These are phyloP conservation scores for Dioctria linearis DNA, from an alignment of 2,888 invertebrate species.

Conservation along the genomic window DNA sequence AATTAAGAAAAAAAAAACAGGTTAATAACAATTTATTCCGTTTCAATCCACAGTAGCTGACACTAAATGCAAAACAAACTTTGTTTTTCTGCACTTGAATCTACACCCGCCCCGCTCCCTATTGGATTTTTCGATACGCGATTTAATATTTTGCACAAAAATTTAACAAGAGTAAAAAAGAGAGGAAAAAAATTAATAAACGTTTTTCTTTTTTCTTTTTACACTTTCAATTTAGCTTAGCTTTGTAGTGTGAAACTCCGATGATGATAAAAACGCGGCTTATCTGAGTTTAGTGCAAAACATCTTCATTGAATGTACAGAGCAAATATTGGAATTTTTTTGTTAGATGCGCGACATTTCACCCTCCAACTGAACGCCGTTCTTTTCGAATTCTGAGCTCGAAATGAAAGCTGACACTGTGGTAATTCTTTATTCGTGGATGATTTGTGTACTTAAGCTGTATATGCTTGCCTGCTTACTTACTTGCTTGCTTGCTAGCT, in stretches of 20 bases:
- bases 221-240: slow-evolving; percentile 17
- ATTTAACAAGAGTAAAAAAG: too few relatives aligned
- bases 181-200: not conserved
- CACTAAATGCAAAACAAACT: too few relatives aligned
- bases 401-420: slow-evolving; percentile 10
- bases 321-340: slow-evolving; percentile 20
- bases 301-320: slow-evolving; percentile 19
- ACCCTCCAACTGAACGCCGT: slow-evolving; percentile 16
- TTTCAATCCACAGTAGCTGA: too few relatives aligned
- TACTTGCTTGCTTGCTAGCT: not conserved
- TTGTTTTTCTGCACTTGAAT: too few relatives aligned
- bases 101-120: too few relatives aligned
- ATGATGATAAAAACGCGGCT: slow-evolving; percentile 17
- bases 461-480: not conserved
- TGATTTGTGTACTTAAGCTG: slow-evolving; percentile 17
- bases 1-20: too few relatives aligned
- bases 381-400: slow-evolving; percentile 31
- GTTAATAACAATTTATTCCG: too few relatives aligned
- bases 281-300: slow-evolving; percentile 39
- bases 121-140: too few relatives aligned
- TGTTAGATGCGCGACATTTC: slow-evolving; percentile 9
- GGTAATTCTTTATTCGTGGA: slow-evolving; percentile 21
- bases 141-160: too few relatives aligned
- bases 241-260: not conserved
- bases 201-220: slow-evolving; percentile 6